Evolutionary conservation across 2,797 vertebrate species (phyloP).

Genomic region (Pseudochirops cupreus): DNA sequence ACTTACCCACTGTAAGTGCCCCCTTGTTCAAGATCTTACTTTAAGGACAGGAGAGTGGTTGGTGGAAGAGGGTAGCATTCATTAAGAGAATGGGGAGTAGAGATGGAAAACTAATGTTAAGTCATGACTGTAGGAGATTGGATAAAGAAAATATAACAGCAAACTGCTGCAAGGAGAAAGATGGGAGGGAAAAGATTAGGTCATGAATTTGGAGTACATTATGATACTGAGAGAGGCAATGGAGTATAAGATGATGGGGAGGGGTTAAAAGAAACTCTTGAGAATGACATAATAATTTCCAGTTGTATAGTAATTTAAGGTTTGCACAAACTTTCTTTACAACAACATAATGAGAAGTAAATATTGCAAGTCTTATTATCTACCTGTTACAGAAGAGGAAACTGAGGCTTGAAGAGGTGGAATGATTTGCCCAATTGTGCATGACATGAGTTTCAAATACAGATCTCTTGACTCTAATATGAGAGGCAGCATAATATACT

Average conservation of each 20-base stretch:
- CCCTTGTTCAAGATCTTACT: background rate
- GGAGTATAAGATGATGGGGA: background rate
- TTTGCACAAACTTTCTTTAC: background rate
- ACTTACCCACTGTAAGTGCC: background rate
- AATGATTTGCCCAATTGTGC: background rate
- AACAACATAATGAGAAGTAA: background rate
- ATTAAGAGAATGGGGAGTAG: background rate
- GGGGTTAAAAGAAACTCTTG: background rate
- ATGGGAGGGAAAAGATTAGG: background rate
- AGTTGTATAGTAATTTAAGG: background rate
- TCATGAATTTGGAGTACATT: background rate
- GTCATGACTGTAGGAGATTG: background rate
- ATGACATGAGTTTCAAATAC: background rate
- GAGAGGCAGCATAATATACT: background rate
- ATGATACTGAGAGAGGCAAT: background rate
- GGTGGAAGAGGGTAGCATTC: background rate
- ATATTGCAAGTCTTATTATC: background rate
- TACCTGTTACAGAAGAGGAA: background rate
- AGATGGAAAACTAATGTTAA: background rate
- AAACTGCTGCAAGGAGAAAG: background rate
- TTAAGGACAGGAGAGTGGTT: background rate
- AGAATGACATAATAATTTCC: background rate
- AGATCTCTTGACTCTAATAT: background rate
- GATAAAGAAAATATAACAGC: background rate
- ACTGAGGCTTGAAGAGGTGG: background rate